phyloP scores from a whole-genome alignment of 2,797 vertebrate genomes.

The Mormyrops attenuatus region DNA sequence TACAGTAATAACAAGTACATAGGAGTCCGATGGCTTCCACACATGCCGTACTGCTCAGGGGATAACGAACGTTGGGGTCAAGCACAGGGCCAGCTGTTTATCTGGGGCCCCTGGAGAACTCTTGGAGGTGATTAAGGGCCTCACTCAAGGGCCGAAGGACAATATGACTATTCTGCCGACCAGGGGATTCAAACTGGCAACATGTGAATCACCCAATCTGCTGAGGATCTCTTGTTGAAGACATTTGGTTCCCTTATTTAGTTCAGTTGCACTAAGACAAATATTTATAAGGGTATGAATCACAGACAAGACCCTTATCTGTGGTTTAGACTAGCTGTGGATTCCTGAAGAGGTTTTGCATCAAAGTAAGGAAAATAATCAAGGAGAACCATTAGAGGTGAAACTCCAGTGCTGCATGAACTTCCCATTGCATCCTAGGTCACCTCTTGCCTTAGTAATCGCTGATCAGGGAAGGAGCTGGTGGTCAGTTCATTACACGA shows the following conservation, averaged over 20 bases:
- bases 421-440: not conserved
- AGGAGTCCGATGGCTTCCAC: not conserved
- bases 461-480: not conserved
- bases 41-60: not conserved
- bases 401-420: not conserved
- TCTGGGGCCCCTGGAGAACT: not conserved
- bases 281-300: slow-evolving; percentile 54
- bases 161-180: not conserved
- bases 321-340: not conserved
- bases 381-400: not conserved
- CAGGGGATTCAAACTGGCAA: not conserved
- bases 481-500: not conserved
- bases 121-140: not conserved
- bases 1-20: not conserved
- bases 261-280: slow-evolving; percentile 55
- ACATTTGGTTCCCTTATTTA: slow-evolving; percentile 43
- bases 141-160: not conserved
- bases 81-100: not conserved
- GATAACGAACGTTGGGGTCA: not conserved
- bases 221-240: slow-evolving; percentile 34
- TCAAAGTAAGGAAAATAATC: not conserved
- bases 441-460: not conserved
- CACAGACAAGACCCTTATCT: slow-evolving; percentile 31
- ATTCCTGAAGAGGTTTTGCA: not conserved
- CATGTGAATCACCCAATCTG: not conserved